Evolutionary conservation across 2,797 vertebrate genomes (phyloP).

Genomic region (Pagetopsis macropterus): DNA sequence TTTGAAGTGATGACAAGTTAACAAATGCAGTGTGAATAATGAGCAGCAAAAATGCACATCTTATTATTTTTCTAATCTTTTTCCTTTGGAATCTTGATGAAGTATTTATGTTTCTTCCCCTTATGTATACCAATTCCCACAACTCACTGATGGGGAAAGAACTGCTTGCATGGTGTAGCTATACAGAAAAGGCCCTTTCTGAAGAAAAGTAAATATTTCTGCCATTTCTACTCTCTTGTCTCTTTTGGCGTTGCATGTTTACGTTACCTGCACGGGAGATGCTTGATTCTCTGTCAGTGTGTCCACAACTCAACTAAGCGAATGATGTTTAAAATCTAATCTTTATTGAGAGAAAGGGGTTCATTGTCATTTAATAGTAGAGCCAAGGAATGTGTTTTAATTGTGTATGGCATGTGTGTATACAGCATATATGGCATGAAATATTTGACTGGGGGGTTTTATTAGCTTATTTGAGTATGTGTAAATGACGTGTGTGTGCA

Average conservation of each 20-base stretch:
- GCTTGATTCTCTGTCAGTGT: conserved; percentile 46
- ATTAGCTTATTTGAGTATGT: conserved; percentile 38
- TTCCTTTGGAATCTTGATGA: conserved; percentile 64
- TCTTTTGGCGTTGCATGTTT: conserved; percentile 65
- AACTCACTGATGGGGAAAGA: conserved; percentile 53
- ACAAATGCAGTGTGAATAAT: conserved; percentile 62
- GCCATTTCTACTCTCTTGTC: conserved; percentile 45
- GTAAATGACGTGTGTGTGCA: conserved; percentile 38
- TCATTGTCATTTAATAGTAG: conserved; percentile 31
- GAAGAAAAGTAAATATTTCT: conserved; percentile 70
- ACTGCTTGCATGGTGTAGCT: conserved; percentile 39
- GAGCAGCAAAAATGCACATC: conserved; percentile 55
- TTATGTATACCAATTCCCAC: conserved; percentile 71
- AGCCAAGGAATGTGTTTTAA: conserved; percentile 13
- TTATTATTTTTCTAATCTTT: conserved; percentile 58
- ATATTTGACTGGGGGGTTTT: conserved; percentile 25
- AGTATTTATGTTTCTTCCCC: conserved; percentile 76
- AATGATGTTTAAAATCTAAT: conserved; percentile 71
- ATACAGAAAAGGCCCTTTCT: conserved; percentile 32
- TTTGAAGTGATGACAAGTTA: conserved; percentile 36
- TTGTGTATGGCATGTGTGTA: conserved; percentile 23
- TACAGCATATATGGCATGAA: conserved; percentile 30
- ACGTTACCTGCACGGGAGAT: conserved; percentile 54
- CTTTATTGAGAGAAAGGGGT: conserved; percentile 46
- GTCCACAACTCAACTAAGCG: conserved; percentile 58